Evolutionary conservation across 2,797 vertebrate genomes (phyloP), one percentile per base, ranked within the genome.

Genomic region (Sebastes steindachneri): DNA sequence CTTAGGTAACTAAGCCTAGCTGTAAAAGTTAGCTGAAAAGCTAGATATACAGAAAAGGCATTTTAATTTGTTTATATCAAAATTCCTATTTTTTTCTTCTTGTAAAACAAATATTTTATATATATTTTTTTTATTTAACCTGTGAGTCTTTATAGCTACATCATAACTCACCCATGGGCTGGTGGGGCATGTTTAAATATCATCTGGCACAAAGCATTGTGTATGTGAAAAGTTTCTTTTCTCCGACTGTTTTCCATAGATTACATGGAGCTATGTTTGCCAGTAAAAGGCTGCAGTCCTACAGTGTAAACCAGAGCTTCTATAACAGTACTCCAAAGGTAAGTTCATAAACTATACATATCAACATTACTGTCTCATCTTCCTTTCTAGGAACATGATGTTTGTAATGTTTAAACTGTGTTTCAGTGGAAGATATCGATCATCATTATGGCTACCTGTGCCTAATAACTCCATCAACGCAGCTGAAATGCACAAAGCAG

Each of bases 1-100:
- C 11, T 25, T 23, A 55, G 12, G 37, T 41, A 14, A 0, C 37
- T 41, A 41, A 41, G 0, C 37, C 0, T 14, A 41, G 12, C 37
- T 41, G 37, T 41, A 41, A 0, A 41, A 14, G 37, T 14, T 14
- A 41, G 12, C 12, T 3, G 1, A 41, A 41, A 41, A 41, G 37
- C 37, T 41, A 41, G 0, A 14, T 41, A 41, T 41, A 41, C 37
- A 14, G 37, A 41, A 41, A 41, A 41, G 37, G 37, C 12, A 41
- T 41, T 41, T 41, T 0, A 41, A 41, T 41, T 41, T 41, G 37
- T 41, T 41, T 41, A 41, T 14, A 41, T 41, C 37, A 41, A 41
- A 41, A 41, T 41, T 37, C 35, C 37, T 6, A 14, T 41, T 41
- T 41, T 41, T 41, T 14, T 41, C 37, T 41, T 41, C 37, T 41